A percentile compares a stretch with the other conserved stretches of the same genome.
Evolutionary conservation across 2,888 invertebrate species (phyloP).

Genomic region (Eilema depressum): DNA sequence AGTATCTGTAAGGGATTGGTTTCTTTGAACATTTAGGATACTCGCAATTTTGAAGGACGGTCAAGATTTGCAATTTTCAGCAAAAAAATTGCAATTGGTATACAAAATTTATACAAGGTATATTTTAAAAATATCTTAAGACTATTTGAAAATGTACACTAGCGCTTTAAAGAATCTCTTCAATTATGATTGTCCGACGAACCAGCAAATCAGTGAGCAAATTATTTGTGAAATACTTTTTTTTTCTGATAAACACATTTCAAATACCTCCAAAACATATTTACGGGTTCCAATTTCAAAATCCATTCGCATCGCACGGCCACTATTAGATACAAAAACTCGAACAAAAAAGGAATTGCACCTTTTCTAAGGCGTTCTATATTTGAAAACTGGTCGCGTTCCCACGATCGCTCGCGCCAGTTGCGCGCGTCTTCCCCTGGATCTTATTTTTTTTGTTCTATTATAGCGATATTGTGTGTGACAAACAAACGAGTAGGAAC

Average conservation of each 20-base stretch:
- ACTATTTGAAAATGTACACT: neutral
- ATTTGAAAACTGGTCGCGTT: constrained; percentile 84
- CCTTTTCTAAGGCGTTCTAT: constrained; percentile 85
- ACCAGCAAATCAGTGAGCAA: constrained; percentile 15
- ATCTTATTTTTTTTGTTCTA: constrained; percentile 71
- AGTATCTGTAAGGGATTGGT: neutral
- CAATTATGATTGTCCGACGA: neutral
- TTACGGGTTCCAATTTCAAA: constrained; percentile 73
- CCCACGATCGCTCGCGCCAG: constrained; percentile 86
- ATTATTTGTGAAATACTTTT: constrained; percentile 20
- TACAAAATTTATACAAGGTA: neutral
- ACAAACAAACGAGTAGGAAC: constrained; percentile 69
- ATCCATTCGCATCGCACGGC: constrained; percentile 70
- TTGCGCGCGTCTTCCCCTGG: constrained; percentile 81
- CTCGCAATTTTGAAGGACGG: neutral
- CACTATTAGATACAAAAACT: constrained; percentile 78
- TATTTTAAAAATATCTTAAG: neutral
- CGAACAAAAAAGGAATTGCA: constrained; percentile 81
- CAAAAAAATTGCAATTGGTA: neutral
- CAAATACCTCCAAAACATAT: constrained; percentile 51
- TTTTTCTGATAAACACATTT: constrained; percentile 47
- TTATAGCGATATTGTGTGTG: constrained; percentile 74
- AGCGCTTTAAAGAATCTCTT: neutral
- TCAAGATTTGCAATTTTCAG: neutral
- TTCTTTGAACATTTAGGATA: neutral